These are phyloP conservation scores for Ramphastos sulfuratus DNA, from an alignment of 2,113 vertebrate genomes.

Conservation along the genomic window DNA sequence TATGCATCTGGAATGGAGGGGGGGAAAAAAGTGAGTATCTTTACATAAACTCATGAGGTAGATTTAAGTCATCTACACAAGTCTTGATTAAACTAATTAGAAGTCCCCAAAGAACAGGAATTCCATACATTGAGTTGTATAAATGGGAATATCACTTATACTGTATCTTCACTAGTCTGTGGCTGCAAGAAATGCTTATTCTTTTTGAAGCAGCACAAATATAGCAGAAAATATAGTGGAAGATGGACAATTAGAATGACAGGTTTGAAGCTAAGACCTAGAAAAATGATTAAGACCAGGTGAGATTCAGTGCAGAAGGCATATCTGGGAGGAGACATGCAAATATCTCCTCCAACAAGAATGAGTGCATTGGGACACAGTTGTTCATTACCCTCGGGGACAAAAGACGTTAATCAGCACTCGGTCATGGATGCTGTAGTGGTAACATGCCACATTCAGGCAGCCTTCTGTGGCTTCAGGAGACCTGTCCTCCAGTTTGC, in stretches of 20 bases:
- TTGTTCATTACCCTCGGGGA: neutral
- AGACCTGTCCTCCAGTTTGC: neutral
- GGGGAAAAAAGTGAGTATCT: neutral
- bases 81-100: neutral
- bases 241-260: neutral
- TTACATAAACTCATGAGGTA: neutral
- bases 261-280: neutral
- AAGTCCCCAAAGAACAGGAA: neutral
- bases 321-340: neutral
- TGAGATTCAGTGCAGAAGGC: neutral
- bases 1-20: neutral
- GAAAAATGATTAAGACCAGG: neutral
- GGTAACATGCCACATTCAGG: fast-evolving
- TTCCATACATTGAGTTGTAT: neutral
- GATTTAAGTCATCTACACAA: neutral
- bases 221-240: neutral
- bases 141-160: neutral
- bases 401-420: neutral
- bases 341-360: neutral
- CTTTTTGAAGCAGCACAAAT: neutral
- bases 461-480: neutral
- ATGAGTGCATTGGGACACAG: neutral
- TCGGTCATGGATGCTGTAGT: neutral
- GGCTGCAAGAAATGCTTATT: neutral
- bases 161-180: neutral